Evolutionary conservation across 2,797 vertebrate species (phyloP), one percentile per base, ranked within the genome.

Genomic region (Pseudochirops corinnae): DNA sequence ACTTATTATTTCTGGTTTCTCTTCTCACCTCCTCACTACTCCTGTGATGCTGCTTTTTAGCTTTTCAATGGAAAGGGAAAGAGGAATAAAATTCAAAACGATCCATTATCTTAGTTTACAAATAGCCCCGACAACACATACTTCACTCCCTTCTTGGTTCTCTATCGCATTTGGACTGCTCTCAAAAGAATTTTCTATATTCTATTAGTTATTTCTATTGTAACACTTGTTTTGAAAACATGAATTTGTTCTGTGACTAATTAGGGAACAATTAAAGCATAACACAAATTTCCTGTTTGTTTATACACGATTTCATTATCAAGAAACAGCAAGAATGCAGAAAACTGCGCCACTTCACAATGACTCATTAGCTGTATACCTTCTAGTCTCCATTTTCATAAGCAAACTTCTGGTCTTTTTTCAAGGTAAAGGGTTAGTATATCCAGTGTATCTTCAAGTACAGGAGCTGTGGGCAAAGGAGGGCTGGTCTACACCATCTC

Each of bases 91-190:
- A 90, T 52, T 91, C 46, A 94, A 21, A n/a, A 93, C 93, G 95
- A 29, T 90, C 12, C 92, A 96, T 94, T 95, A 92, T 74, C 90
- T 92, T 93, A 87, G 91, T 93, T 60, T 91, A 60, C 50, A 97
- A 95, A 91, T 0, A 91, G 29, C 55, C 50, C 6, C 82, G 50
- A 90, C 52, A 91, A 21, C n/a, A 74, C 3, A 39, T 24, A 18
- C n/a, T 39, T 82, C 10, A 26, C 7, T 50, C 39, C 9, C 33
- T 74, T 74, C 62, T 46, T 26, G 39, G 74, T 46, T 82, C 39
- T 87, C 39, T 87, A 50, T 26, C 6, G 10, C 67, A 82, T 21
- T 10, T 39, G 67, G 16, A 82, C 16, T 1, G 21, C n/a, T 46
- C 74, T 82, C 39, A 26, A 74, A 74, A 87, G 39, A 87, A 87